phyloP scores from a whole-genome alignment of 37 sponge, comb jelly and placozoan species.

The Halichondria panicea region DNA sequence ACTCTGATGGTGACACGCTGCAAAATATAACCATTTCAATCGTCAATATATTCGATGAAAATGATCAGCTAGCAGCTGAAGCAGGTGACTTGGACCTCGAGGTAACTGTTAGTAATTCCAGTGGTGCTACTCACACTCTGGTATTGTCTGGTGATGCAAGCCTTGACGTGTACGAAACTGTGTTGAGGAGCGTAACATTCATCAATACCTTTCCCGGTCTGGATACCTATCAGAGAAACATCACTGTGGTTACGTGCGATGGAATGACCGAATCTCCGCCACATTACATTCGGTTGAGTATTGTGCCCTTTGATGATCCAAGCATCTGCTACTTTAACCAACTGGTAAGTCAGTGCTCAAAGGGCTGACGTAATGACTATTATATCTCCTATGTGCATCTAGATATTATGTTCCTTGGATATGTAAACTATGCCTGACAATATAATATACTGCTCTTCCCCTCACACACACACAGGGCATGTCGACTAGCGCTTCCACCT shows the following conservation, averaged over 20 bases:
- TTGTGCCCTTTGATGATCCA: slow-evolving; percentile 47
- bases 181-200: slow-evolving; percentile 36
- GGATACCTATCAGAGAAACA: background rate
- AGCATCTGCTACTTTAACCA: slow-evolving; percentile 56
- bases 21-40: slow-evolving; percentile 14
- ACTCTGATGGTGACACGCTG: slow-evolving; percentile 13
- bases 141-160: slow-evolving; percentile 33
- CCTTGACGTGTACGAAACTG: slow-evolving; percentile 12
- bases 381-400: too few species aligned
- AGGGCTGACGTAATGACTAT: too few species aligned
- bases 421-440: too few species aligned
- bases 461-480: slow-evolving; percentile 27
- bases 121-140: slow-evolving; percentile 1
- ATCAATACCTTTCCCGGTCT: slow-evolving; percentile 34
- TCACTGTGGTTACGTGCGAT: slow-evolving; percentile 51
- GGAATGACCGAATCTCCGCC: slow-evolving; percentile 13
- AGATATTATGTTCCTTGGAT: too few species aligned
- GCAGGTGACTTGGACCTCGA: background rate
- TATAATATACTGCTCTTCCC: too few species aligned
- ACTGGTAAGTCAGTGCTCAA: slow-evolving; percentile 36
- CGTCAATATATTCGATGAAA: background rate
- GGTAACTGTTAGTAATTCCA: background rate
- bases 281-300: slow-evolving; percentile 7
- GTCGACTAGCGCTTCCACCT: background rate
- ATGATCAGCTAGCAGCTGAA: slow-evolving; percentile 11